Percentiles rank a stretch among this genome's conserved stretches.
Conservation (phyloP, 2,797 vertebrate genomes). For the Xiphorhynchus erythropygius region DNA sequence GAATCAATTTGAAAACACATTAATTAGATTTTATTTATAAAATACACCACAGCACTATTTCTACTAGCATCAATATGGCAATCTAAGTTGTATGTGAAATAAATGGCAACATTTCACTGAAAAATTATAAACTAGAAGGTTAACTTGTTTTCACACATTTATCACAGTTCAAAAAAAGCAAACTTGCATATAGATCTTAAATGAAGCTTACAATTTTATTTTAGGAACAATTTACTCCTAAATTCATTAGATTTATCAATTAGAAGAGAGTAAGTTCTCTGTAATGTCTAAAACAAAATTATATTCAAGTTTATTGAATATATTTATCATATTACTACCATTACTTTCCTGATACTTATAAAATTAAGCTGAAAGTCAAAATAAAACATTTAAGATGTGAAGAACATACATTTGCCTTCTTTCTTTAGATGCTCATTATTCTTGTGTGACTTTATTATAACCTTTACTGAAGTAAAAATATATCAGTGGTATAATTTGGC, state of each 20-base stretch:
- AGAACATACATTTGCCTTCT: neutral
- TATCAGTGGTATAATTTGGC: neutral
- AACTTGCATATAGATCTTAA: neutral
- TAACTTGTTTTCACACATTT: neutral
- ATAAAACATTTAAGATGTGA: neutral
- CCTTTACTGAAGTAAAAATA: neutral
- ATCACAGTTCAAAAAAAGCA: neutral
- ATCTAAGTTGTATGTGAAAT: neutral
- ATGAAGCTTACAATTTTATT: neutral
- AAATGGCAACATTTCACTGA: neutral
- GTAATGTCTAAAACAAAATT: neutral
- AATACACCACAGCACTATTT: neutral
- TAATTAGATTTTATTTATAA: neutral
- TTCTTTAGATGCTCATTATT: neutral
- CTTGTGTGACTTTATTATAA: neutral
- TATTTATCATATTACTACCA: neutral
- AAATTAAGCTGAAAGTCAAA: neutral
- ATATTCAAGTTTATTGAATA: neutral
- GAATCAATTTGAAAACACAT: neutral
- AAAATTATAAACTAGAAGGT: neutral
- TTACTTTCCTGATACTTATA: neutral
- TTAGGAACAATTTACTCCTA: neutral
- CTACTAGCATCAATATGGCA: neutral
- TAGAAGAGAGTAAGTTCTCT: neutral
- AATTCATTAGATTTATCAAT: neutral